Conservation (phyloP, 2,113 vertebrate species). For the Naja naja region DNA sequence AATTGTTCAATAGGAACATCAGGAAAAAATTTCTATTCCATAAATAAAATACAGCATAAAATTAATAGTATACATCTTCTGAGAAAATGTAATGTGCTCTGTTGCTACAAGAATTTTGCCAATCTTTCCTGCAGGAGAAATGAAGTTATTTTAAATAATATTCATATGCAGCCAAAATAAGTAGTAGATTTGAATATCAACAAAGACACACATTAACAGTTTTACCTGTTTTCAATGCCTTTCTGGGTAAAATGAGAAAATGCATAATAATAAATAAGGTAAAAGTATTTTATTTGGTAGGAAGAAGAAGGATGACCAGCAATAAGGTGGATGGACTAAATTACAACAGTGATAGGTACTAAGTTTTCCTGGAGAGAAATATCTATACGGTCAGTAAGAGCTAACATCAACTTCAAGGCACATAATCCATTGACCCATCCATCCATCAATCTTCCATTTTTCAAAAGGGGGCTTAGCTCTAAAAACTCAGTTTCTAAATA, state of each 20-base stretch:
- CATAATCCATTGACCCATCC: not conserved
- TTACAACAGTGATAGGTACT: not conserved
- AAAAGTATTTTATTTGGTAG: not conserved
- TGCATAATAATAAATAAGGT: not conserved
- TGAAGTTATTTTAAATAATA: not conserved
- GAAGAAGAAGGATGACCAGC: not conserved
- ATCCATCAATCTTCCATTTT: not conserved
- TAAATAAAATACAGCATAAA: conserved; percentile 17
- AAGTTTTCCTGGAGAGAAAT: not conserved
- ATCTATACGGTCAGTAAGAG: not conserved
- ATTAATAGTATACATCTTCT: conserved; percentile 1
- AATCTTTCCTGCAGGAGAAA: not conserved
- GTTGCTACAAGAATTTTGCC: not conserved
- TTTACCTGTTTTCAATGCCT: not conserved
- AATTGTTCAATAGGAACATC: conserved; percentile 10
- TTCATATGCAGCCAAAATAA: not conserved
- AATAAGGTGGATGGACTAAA: not conserved
- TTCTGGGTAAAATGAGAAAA: not conserved
- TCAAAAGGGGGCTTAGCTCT: not conserved
- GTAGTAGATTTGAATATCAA: not conserved
- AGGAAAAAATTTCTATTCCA: not conserved
- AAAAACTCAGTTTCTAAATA: not conserved
- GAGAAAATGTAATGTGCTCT: not conserved
- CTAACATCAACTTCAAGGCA: not conserved
- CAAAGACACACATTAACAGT: not conserved